Evolutionary conservation across 2,113 vertebrate species (phyloP), one percentile per base, ranked within the genome.

Genomic region (Megaleporinus macrocephalus): DNA sequence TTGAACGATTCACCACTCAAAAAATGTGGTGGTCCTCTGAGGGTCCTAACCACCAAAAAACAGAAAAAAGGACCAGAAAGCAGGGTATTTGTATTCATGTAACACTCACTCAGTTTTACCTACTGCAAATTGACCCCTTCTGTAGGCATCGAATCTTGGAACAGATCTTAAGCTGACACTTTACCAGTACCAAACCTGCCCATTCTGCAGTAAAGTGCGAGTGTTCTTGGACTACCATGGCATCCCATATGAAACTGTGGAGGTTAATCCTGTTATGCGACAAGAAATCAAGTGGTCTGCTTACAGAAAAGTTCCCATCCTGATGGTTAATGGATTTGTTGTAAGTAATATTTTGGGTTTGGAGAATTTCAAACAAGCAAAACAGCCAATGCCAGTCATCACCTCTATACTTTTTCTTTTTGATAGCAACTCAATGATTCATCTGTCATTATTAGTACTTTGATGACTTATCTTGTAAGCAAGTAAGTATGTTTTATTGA

Each of bases 161-260:
- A 55, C 88, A 10, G 90, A 13, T 5, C 87, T 93, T 62, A 91
- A 94, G 81, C 89, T 99, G 87, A 98, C 93, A 0, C 92, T 99
- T 76, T 99, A 99, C 92, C 98, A 99, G 92, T 99, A 99, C 83
- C 98, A 99, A 90, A 98, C 97, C 0, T 99, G 98, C 76, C 98
- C 98, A 0, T 99, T 99, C 94, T 99, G 98, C 94, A 99, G 98
- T 90, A 99, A 99, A 80, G 98, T 99, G 61, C 94, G 98, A 1
- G 95, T 96, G 20, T 99, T 99, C 88, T 92, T 99, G 15, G 98
- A 99, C 91, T 98, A 95, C 88, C 93, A 98, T 20, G 94, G 94
- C 1, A 89, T 99, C 73, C 94, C 95, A 5, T 98, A 99, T 68
- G 87, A 97, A 81, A 91, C 97, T 13, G 97, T 99, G 87, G 98